Percentiles rank a stretch among this genome's conserved stretches.
These are phyloP conservation scores for Ptychochromis oligacanthus DNA, from an alignment of 2,113 vertebrate genomes.

Conservation along the genomic window DNA sequence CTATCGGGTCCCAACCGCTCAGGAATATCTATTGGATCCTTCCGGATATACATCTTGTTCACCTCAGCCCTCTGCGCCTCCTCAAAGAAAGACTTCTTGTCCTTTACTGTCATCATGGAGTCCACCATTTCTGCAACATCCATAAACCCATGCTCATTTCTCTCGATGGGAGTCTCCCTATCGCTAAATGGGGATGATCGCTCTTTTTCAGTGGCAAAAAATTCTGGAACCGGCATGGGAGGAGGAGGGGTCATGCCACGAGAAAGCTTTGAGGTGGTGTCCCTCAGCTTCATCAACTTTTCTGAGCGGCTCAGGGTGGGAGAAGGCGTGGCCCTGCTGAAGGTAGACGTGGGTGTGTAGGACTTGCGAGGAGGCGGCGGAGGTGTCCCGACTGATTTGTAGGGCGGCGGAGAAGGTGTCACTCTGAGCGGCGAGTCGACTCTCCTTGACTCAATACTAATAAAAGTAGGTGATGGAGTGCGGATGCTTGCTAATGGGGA, in stretches of 20 bases:
- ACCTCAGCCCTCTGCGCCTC: conserved; percentile 82
- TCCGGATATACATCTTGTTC: conserved; percentile 71
- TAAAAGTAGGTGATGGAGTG: conserved; percentile 88
- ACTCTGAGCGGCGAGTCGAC: conserved; percentile 80
- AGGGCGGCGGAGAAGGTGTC: conserved; percentile 77
- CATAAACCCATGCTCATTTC: conserved; percentile 50
- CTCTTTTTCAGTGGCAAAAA: conserved; percentile 74
- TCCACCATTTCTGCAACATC: conserved; percentile 72
- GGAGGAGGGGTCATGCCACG: conserved; percentile 65
- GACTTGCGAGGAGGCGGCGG: conserved; percentile 76
- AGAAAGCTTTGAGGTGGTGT: conserved; percentile 84
- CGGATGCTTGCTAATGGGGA: conserved; percentile 82
- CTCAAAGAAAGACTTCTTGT: conserved; percentile 82
- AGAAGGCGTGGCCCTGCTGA: conserved; percentile 77
- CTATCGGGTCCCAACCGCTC: conserved; percentile 71
- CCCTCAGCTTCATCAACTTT: conserved; percentile 86
- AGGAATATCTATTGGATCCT: conserved; percentile 81
- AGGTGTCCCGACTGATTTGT: conserved; percentile 73
- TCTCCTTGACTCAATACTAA: conserved; percentile 88
- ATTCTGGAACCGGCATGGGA: conserved; percentile 59
- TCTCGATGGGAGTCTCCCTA: conserved; percentile 77
- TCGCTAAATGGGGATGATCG: conserved; percentile 78
- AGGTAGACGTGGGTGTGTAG: conserved; percentile 67
- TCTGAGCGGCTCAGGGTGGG: conserved; percentile 84
- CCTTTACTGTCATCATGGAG: conserved; percentile 81